These are phyloP conservation scores for Microcebus murinus DNA, from an alignment of 2,113 vertebrate genomes.

Conservation along the genomic window DNA sequence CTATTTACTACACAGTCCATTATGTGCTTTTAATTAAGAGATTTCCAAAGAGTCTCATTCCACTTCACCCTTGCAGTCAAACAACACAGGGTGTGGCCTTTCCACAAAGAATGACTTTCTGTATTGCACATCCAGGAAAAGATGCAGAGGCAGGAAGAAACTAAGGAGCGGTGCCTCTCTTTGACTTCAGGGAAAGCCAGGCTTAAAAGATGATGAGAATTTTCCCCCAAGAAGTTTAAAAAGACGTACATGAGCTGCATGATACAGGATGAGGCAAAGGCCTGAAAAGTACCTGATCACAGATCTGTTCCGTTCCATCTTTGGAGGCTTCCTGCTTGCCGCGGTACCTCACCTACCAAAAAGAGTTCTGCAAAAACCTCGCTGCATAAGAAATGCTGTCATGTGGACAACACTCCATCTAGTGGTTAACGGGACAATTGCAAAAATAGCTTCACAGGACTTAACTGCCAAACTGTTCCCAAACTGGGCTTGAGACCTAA, in stretches of 20 bases:
- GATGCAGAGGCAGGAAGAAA: background rate
- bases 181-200: background rate
- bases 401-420: constrained; percentile 82
- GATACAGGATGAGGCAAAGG: background rate
- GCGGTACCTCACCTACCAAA: background rate
- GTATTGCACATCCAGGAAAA: constrained; percentile 9
- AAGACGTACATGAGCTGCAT: background rate
- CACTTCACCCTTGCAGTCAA: background rate
- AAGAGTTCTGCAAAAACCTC: constrained; percentile 46
- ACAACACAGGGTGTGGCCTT: constrained; percentile 36
- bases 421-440: constrained; percentile 71
- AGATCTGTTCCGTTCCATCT: background rate
- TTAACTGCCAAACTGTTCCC: background rate
- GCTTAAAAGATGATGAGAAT: background rate
- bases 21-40: constrained; percentile 46
- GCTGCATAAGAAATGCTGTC: background rate
- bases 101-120: background rate
- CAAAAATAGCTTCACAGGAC: constrained; percentile 59
- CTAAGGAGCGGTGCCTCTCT: background rate
- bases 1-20: background rate
- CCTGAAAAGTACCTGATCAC: background rate
- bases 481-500: constrained; percentile 9
- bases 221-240: background rate
- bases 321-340: background rate
- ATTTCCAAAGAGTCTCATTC: constrained; percentile 42